phyloP scores from a whole-genome alignment of 2,888 invertebrate species.

The Matsumyia berberina region DNA sequence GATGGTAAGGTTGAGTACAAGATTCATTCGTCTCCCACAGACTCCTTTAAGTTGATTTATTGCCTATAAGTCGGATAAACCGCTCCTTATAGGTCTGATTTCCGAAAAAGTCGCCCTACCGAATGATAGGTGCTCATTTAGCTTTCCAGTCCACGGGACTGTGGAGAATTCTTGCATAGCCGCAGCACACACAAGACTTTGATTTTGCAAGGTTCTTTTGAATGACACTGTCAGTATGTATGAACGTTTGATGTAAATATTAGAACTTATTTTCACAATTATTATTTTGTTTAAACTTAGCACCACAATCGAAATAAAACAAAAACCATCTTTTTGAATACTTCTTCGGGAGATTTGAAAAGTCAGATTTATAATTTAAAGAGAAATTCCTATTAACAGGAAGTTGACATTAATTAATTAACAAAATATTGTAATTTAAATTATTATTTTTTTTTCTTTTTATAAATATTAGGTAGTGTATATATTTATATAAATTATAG shows the following conservation, averaged over 20 bases:
- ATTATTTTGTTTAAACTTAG: conserved; percentile 15
- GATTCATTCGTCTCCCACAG: too few species aligned
- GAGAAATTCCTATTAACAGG: conserved; percentile 42
- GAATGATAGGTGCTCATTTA: too few species aligned
- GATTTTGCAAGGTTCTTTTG: neutral
- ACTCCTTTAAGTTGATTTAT: too few species aligned
- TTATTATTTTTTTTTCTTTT: conserved; percentile 14
- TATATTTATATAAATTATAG: conserved; percentile 41
- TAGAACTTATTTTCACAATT: neutral
- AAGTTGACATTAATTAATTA: neutral
- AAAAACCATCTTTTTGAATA: neutral
- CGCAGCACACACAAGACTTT: too few species aligned
- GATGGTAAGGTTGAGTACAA: too few species aligned
- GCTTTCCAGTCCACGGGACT: too few species aligned
- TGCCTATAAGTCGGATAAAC: too few species aligned
- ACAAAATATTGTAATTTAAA: conserved; percentile 19
- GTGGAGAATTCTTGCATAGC: too few species aligned
- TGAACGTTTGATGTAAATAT: conserved; percentile 50
- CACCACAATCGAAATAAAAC: neutral
- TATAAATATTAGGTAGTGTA: conserved; percentile 37
- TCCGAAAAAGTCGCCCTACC: too few species aligned
- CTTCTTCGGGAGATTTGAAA: conserved; percentile 26
- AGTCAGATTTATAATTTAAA: neutral
- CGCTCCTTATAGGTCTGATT: too few species aligned
- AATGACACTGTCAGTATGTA: conserved; percentile 7